Evolutionary conservation across 2,888 invertebrate species (phyloP), one percentile per base, ranked within the genome.

Genomic region (Erebia aethiops): DNA sequence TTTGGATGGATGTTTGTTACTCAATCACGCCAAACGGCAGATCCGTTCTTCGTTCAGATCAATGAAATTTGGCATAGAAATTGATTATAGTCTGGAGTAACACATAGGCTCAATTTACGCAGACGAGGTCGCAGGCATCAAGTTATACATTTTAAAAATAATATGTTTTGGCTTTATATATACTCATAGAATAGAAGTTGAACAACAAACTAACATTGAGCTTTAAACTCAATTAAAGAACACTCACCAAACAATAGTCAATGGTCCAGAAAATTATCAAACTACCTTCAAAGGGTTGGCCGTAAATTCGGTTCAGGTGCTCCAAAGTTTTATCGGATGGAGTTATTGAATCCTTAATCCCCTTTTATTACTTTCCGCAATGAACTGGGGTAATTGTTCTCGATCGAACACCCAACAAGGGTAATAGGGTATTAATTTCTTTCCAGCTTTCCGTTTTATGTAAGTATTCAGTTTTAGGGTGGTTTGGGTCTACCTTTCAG

Each of bases 321-420:
- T 77, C 76, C 76, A 78, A 82, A 84, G 79, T 86, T 84, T 83
- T 86, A 84, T 86, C 87, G 81, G 87, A 82, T 84, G 83, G 81
- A 84, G 83, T 86, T 89, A 87, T 88, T 86, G 87, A 87, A 88
- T 85, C 85, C 82, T 78, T 87, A 88, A 89, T 85, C 84, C 87
- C 78, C 81, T 83, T 88, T 88, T 88, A 88, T 88, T 88, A 85
- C 85, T 84, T 84, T 80, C 81, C 81, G 80, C 79, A 80, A 81
- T 81, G 82, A 84, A 84, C 79, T 79, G 77, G 81, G 84, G 82
- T 82, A 83, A 84, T 84, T 83, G 80, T 82, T 80, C 79, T 75
- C 78, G 80, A 79, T 80, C 74, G 78, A 74, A 63, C 63, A 74
- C 77, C 77, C 46, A 61, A 74, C 75, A 77, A 78, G 77, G 75